These are phyloP conservation scores for Lateolabrax maculatus DNA, from an alignment of 2,797 vertebrate species.

Conservation along the genomic window DNA sequence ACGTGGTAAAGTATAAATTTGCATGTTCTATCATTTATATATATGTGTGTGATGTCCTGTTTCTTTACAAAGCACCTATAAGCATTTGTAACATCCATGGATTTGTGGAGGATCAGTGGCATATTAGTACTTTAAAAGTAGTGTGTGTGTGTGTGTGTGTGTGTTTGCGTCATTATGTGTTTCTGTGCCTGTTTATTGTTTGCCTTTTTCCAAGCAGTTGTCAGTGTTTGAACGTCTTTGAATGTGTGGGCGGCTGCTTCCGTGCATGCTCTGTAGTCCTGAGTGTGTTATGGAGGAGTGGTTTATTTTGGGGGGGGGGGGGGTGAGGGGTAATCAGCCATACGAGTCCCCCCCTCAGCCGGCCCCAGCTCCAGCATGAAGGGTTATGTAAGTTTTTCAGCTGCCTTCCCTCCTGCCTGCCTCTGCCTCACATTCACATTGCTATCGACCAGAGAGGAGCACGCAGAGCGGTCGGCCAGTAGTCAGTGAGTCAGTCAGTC, in stretches of 20 bases:
- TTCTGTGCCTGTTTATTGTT: not conserved
- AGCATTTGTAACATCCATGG: not conserved
- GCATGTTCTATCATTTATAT: no score
- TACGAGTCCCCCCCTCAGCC: constrained; percentile 64
- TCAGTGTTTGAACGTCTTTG: no score
- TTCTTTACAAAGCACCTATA: not conserved
- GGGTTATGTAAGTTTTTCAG: constrained; percentile 84
- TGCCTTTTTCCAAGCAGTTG: not conserved
- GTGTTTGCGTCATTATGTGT: not conserved
- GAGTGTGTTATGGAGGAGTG: constrained; percentile 42
- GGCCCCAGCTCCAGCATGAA: constrained; percentile 76
- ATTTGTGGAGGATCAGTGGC: not conserved
- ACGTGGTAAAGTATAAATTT: no score
- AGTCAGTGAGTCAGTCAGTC: constrained; percentile 61
- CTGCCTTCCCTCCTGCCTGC: constrained; percentile 76
- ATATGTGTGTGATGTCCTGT: not conserved
- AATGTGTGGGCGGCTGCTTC: constrained; percentile 49
- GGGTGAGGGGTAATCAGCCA: not conserved
- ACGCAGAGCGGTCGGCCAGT: constrained; percentile 11
- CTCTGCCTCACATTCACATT: constrained; percentile 66
- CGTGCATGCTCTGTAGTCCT: constrained; percentile 46
- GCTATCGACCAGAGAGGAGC: constrained; percentile 52
- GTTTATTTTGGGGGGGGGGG: not conserved
- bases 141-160: not conserved
- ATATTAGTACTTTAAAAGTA: not conserved